phyloP scores from a whole-genome alignment of 2,888 invertebrate species.

The Leptogaster cylindrica region DNA sequence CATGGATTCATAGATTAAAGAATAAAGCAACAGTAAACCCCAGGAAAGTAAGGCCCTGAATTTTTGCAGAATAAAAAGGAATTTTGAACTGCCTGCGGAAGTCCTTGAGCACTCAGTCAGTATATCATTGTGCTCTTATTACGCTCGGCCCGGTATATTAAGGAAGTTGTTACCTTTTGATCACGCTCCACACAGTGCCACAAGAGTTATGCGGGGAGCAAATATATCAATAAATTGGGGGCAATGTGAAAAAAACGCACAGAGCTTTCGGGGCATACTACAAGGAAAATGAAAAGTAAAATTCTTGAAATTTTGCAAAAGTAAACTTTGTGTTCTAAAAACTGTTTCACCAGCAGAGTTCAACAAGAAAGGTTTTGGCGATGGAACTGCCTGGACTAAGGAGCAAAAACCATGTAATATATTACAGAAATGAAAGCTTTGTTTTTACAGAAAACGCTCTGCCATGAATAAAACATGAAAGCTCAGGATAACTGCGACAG shows the following conservation, averaged over 20 bases:
- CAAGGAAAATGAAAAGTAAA: background rate
- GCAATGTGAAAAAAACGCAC: background rate
- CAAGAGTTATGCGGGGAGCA: background rate
- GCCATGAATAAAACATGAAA: slow-evolving; percentile 21
- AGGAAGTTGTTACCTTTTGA: slow-evolving; percentile 11
- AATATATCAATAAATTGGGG: slow-evolving; percentile 12
- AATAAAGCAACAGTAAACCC: too few relatives aligned
- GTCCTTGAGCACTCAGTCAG: background rate
- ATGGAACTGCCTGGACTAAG: background rate
- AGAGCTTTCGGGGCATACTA: background rate
- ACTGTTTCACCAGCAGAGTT: background rate
- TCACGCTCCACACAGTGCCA: background rate
- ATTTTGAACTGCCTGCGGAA: background rate
- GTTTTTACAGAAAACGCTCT: slow-evolving; percentile 2
- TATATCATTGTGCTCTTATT: slow-evolving; percentile 1
- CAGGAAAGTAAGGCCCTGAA: too few relatives aligned
- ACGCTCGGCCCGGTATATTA: background rate
- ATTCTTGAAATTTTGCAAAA: background rate
- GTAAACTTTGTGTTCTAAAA: background rate
- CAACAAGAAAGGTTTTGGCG: background rate
- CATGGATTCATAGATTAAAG: background rate
- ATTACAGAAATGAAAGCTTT: slow-evolving; percentile 21
- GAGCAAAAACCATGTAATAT: slow-evolving; percentile 6
- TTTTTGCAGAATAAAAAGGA: background rate
- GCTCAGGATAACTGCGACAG: slow-evolving; percentile 4